Conservation (phyloP, 2,888 invertebrate genomes). For the Dasysyrphus albostriatus region DNA sequence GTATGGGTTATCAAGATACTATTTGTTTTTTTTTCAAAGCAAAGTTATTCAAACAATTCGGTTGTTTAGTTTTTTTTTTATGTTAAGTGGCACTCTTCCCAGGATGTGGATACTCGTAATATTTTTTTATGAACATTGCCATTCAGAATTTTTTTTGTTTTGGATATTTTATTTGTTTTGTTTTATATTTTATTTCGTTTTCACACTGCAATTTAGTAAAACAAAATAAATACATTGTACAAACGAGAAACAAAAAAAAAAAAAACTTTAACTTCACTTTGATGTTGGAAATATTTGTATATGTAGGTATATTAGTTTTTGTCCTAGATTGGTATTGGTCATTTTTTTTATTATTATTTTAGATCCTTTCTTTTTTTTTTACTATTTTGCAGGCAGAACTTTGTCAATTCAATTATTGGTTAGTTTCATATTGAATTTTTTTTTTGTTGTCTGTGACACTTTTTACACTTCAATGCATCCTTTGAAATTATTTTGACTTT, state of each 20-base stretch:
- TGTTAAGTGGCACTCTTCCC: constrained; percentile 49
- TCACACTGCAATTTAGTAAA: constrained; percentile 31
- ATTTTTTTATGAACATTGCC: constrained; percentile 32
- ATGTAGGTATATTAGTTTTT: background rate
- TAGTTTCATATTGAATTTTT: background rate
- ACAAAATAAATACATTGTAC: background rate
- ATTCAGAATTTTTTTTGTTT: background rate
- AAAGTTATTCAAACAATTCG: constrained; percentile 54
- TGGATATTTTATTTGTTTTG: constrained; percentile 11
- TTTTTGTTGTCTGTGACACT: background rate
- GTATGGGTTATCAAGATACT: constrained; percentile 26
- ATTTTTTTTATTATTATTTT: background rate
- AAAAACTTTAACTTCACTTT: constrained; percentile 15
- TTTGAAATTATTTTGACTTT: background rate
- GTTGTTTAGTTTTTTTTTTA: constrained; percentile 43
- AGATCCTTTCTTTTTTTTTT: background rate
- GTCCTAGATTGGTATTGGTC: constrained; percentile 1
- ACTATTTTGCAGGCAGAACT: background rate
- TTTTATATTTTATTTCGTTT: constrained; percentile 22
- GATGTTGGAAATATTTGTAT: background rate
- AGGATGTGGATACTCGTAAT: constrained; percentile 17
- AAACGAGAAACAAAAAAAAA: constrained; percentile 10
- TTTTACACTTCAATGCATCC: background rate
- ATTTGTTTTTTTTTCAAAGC: constrained; percentile 34
- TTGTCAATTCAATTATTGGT: constrained; percentile 5